Conservation (phyloP, 2,888 invertebrate species). For the Amorpha juglandis region DNA sequence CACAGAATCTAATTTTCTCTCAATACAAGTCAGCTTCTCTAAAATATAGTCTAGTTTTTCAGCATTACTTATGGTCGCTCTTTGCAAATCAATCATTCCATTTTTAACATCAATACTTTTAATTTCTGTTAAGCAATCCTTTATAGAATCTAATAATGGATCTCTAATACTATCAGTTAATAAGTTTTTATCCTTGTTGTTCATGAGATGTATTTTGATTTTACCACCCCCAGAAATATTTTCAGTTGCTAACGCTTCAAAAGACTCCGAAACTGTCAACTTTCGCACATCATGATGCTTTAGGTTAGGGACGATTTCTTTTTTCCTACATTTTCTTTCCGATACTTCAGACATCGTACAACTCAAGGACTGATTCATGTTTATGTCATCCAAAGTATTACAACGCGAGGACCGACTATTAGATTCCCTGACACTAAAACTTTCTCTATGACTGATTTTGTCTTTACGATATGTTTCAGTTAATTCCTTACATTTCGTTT, state of each 20-base stretch:
- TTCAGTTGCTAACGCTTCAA: constrained; percentile 69
- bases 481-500: constrained; percentile 50
- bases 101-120: constrained; percentile 45
- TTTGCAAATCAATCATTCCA: constrained; percentile 54
- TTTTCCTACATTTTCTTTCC: constrained; percentile 56
- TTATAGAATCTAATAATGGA: constrained; percentile 66
- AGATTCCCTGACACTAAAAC: constrained; percentile 54
- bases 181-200: constrained; percentile 63
- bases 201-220: constrained; percentile 76
- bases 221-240: constrained; percentile 52
- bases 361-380: constrained; percentile 66
- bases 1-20: constrained; percentile 53
- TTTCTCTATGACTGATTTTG: constrained; percentile 47
- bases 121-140: constrained; percentile 60
- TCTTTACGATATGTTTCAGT: constrained; percentile 52
- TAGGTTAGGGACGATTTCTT: constrained; percentile 44
- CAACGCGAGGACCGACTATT: constrained; percentile 57
- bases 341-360: constrained; percentile 66
- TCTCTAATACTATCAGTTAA: constrained; percentile 64
- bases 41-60: constrained; percentile 63
- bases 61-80: constrained; percentile 50
- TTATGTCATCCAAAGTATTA: constrained; percentile 68
- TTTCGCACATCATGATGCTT: constrained; percentile 43
- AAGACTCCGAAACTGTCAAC: constrained; percentile 61
- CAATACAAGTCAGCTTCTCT: constrained; percentile 60